Evolutionary conservation across 2,888 invertebrate genomes (phyloP).

Genomic region (Mimumesa dahlbomi): DNA sequence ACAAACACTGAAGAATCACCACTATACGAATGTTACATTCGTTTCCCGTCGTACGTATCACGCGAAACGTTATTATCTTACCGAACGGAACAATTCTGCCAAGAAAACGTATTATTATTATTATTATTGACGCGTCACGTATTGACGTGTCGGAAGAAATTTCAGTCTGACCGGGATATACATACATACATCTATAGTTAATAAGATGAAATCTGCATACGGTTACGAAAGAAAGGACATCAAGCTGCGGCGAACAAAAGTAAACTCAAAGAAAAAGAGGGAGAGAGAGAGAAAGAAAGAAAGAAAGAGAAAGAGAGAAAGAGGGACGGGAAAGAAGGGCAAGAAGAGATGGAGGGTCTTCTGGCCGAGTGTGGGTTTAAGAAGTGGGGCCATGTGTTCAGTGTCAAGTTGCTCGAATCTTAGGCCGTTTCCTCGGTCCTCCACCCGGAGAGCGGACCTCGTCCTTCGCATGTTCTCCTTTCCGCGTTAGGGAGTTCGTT

Average conservation of each 20-base stretch:
- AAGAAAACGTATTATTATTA: no score
- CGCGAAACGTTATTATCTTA: no score
- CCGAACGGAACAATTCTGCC: no score
- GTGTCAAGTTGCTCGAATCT: conserved; percentile 78
- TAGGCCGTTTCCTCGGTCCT: conserved; percentile 55
- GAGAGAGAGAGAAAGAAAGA: not conserved
- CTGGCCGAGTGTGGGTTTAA: conserved; percentile 76
- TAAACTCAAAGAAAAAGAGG: not conserved
- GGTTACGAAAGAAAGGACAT: not conserved
- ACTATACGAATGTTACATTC: no score
- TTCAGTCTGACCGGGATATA: no score
- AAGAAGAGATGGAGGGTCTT: conserved; percentile 65
- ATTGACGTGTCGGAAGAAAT: no score
- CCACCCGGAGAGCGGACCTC: conserved; percentile 32
- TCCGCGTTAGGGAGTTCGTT: conserved; percentile 32
- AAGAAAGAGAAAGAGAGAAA: not conserved
- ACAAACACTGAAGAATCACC: no score
- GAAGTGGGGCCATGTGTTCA: conserved; percentile 80
- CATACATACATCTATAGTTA: no score
- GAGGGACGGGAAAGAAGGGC: conserved; percentile 26
- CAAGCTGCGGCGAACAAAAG: not conserved
- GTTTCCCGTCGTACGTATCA: no score
- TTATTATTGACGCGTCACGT: no score
- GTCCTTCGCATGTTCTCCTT: conserved; percentile 49
- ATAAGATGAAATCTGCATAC: not conserved